Percentiles rank a stretch among this genome's conserved stretches.
Conservation (phyloP, 1,140 invertebrate species). For the Centruroides sculpturatus region DNA sequence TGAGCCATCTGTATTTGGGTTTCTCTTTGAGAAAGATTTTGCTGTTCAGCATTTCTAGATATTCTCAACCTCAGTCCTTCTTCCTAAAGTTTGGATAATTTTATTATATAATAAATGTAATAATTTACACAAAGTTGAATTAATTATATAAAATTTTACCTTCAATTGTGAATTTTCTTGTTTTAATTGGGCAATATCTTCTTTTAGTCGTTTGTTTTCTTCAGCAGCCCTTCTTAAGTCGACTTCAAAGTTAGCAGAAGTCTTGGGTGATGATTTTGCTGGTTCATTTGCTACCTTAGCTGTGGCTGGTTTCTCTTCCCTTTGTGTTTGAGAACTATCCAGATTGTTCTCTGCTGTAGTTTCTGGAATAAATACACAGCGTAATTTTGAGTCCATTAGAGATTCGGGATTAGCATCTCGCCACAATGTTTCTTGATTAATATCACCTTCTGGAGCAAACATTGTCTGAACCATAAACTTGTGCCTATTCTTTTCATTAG, state of each 20-base stretch:
- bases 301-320: constrained; percentile 10
- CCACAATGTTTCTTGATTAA: constrained; percentile 38
- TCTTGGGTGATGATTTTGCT: constrained; percentile 6
- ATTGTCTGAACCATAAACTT: constrained; percentile 99
- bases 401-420: too few relatives aligned
- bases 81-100: too few relatives aligned
- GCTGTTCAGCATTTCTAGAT: too few relatives aligned
- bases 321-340: constrained; percentile 6
- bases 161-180: constrained; percentile 12
- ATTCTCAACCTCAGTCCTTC: too few relatives aligned
- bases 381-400: too few relatives aligned
- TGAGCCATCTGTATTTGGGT: too few relatives aligned
- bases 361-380: too few relatives aligned
- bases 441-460: constrained; percentile 61
- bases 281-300: not conserved
- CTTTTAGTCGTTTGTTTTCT: constrained; percentile 11
- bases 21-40: too few relatives aligned
- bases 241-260: constrained; percentile 2
- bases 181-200: constrained; percentile 7
- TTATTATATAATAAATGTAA: too few relatives aligned
- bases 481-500: constrained; percentile 89
- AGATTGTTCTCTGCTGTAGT: constrained; percentile 5
- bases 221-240: constrained; percentile 6
- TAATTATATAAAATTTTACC: too few relatives aligned
- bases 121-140: too few relatives aligned